Evolutionary conservation across 1,140 invertebrate species (phyloP), one percentile per base, ranked within the genome.

Genomic region (Palaemon carinicauda): DNA sequence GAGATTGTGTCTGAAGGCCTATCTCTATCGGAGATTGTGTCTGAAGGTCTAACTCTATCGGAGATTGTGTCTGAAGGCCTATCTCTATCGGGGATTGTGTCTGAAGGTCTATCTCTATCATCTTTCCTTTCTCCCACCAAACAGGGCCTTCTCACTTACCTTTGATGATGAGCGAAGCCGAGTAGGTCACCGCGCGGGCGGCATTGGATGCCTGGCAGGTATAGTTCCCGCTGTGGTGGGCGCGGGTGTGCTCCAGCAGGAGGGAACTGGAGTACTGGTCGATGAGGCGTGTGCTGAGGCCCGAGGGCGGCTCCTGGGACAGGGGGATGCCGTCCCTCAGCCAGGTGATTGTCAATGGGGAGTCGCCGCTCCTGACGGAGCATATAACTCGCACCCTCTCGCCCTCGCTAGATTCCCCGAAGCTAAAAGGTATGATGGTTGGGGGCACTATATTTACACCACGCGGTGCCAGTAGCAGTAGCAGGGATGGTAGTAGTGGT

Each of bases 271-370:
- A 84, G 79, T 60, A 89, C 51, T 88, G 73, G 78, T 96, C 95
- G 89, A 97, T 96, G 82, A 94, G 95, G 86, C 97, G 92, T 56
- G 83, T 41, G 69, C 69, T 80, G 81, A 89, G 87, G 60, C 77
- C 82, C 33, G 41, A 31, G 21, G 69, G 52, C 3, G 82, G 53
- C 27, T 87, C 53, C 50, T 82, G 78, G 41, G 81, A 54, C 24
- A 96, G 92, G 51, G 93, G 92, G 5, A 93, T 92, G 80, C 94
- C 94, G 90, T 96, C 95, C 92, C 96, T 96, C 79, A 94, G 93
- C 96, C 96, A 97, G 12, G 93, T 93, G 87, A 96, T 95, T 31
- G 94, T 94, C 89, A 97, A 91, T 12, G 96, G 96, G 69, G 94
- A 91, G 91, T 96, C 95, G 73, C 96, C 96, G 90, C 95, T 94